Evolutionary conservation across 2,888 invertebrate species (phyloP).

Genomic region (Cosmorhoe ocellata): DNA sequence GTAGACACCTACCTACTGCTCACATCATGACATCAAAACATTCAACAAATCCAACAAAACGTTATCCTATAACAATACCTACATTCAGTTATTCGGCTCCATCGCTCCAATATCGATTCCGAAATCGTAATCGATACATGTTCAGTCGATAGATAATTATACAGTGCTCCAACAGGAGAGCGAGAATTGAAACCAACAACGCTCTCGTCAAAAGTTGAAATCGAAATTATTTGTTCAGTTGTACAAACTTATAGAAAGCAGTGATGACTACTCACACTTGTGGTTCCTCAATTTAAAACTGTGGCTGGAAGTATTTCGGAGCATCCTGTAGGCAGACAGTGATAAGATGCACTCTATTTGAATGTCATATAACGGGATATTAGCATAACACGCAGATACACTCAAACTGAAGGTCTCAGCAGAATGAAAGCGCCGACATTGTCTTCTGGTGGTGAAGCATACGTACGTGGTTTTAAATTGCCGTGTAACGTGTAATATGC

Average conservation of each 20-base stretch:
- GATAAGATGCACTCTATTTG: slow-evolving; percentile 10
- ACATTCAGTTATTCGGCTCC: slow-evolving; percentile 18
- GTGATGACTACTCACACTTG: no score
- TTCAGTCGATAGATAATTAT: neutral
- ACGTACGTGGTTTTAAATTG: no score
- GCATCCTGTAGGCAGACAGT: slow-evolving; percentile 22
- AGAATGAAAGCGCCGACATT: no score
- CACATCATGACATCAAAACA: neutral
- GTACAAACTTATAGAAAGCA: no score
- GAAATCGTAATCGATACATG: slow-evolving; percentile 21
- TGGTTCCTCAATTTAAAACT: no score
- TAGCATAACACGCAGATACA: slow-evolving; percentile 28
- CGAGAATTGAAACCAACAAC: no score
- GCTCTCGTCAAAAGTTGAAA: no score
- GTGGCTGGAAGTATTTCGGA: neutral
- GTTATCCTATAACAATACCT: slow-evolving; percentile 1
- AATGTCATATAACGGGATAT: slow-evolving; percentile 31
- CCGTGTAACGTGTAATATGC: no score
- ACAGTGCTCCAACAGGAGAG: neutral
- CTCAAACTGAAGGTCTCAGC: neutral
- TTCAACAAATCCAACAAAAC: neutral
- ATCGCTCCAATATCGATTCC: slow-evolving; percentile 23
- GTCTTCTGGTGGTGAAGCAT: no score
- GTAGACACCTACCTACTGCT: no score
- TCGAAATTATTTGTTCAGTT: no score